Conservation (phyloP, 2,113 vertebrate species). For the Tamias sibiricus region DNA sequence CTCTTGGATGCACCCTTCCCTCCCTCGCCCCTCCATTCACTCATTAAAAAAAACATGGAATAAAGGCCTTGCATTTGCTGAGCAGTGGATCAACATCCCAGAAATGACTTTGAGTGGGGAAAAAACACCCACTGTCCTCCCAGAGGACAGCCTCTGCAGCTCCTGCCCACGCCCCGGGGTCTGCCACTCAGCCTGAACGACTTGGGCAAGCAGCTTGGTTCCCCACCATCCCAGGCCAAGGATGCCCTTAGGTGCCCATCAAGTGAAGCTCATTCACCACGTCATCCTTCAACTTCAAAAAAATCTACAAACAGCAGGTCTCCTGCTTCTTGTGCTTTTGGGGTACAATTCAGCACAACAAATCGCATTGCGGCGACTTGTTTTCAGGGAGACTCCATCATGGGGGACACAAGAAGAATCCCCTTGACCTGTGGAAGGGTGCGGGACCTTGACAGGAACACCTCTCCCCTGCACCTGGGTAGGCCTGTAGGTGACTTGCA, state of each 20-base stretch:
- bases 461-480: rapidly evolving
- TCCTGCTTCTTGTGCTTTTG: neutral
- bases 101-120: neutral
- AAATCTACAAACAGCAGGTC: neutral
- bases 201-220: slow-evolving; percentile 57
- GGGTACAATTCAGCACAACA: neutral
- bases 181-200: neutral
- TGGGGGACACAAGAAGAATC: neutral
- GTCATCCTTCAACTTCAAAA: slow-evolving; percentile 52
- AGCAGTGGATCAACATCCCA: neutral
- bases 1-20: neutral
- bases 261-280: slow-evolving; percentile 67
- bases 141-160: neutral
- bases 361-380: neutral
- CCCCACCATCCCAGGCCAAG: slow-evolving; percentile 41
- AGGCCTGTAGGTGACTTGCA: no score
- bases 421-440: rapidly evolving
- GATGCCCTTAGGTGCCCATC: slow-evolving; percentile 53
- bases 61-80: neutral
- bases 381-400: neutral
- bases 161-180: no score
- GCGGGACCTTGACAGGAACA: rapidly evolving
- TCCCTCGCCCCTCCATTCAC: neutral
- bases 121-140: neutral
- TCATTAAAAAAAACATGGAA: neutral